phyloP scores from a whole-genome alignment of 2,888 invertebrate species.

The Heliconius hortense region DNA sequence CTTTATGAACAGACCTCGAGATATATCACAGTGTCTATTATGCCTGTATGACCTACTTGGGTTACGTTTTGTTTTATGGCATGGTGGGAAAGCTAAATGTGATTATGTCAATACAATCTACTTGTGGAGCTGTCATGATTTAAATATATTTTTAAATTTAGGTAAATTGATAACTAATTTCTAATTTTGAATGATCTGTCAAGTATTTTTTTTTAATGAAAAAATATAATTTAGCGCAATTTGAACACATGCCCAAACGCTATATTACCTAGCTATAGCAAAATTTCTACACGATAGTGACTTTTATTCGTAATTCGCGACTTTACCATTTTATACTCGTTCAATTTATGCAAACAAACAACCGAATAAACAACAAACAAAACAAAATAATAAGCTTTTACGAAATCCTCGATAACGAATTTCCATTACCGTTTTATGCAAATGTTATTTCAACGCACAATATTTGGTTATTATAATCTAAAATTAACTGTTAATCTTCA shows the following conservation, averaged over 20 bases:
- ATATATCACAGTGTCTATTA: conserved; percentile 20
- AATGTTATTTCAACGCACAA: conserved; percentile 32
- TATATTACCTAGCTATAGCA: neutral
- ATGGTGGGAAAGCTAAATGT: neutral
- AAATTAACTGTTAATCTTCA: conserved; percentile 43
- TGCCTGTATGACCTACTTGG: conserved; percentile 22
- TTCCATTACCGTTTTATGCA: conserved; percentile 29
- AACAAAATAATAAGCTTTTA: conserved; percentile 12
- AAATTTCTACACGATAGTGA: neutral
- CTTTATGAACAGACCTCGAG: conserved; percentile 24
- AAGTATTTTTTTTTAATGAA: neutral
- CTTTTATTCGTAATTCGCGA: neutral
- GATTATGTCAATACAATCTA: neutral
- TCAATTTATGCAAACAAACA: neutral
- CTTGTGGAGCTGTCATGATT: neutral
- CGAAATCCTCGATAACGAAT: conserved; percentile 6
- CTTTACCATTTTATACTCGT: neutral
- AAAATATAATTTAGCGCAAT: neutral
- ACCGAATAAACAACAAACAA: conserved; percentile 10
- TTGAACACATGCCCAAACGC: neutral
- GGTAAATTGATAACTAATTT: neutral
- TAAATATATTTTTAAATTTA: neutral
- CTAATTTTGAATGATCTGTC: neutral
- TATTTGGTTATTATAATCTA: conserved; percentile 39
- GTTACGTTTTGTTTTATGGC: conserved; percentile 15